Conservation (phyloP, 2,113 vertebrate species). For the Nipponia nippon region DNA sequence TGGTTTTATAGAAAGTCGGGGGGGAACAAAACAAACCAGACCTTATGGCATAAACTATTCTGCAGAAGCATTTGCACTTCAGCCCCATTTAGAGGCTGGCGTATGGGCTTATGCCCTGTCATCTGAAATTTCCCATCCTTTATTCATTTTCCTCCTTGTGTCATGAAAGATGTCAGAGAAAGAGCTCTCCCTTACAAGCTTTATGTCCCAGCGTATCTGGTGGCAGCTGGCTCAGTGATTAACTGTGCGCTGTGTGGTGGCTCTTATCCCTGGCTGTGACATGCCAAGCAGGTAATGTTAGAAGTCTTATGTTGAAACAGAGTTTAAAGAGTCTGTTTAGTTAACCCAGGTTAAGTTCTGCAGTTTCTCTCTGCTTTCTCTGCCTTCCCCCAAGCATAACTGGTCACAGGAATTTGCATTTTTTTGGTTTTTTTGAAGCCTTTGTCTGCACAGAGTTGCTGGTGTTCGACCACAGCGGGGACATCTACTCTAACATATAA, state of each 20-base stretch:
- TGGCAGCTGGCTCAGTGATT: slow-evolving; percentile 20
- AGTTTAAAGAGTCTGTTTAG: slow-evolving; percentile 24
- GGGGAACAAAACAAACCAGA: background rate
- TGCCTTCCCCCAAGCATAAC: background rate
- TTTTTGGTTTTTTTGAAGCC: background rate
- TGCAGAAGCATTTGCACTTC: background rate
- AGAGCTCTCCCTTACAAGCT: background rate
- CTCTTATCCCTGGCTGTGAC: background rate
- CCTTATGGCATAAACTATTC: background rate
- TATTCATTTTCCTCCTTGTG: background rate
- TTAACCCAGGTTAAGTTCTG: slow-evolving; percentile 51
- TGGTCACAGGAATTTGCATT: background rate
- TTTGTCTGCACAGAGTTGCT: background rate
- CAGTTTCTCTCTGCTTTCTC: background rate
- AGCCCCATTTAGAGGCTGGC: background rate
- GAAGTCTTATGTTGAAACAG: slow-evolving; percentile 25
- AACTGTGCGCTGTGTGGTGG: background rate
- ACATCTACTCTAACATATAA: background rate
- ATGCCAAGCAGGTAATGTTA: slow-evolving; percentile 32
- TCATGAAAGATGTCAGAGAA: background rate
- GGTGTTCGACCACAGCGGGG: background rate
- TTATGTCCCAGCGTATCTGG: background rate
- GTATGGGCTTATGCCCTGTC: background rate
- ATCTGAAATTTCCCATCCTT: background rate
- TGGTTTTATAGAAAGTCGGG: background rate